A percentile compares a stretch with the other conserved stretches of the same genome.
These are phyloP conservation scores for Centroberyx gerrardi DNA, from an alignment of 2,797 vertebrate genomes.

Conservation along the genomic window DNA sequence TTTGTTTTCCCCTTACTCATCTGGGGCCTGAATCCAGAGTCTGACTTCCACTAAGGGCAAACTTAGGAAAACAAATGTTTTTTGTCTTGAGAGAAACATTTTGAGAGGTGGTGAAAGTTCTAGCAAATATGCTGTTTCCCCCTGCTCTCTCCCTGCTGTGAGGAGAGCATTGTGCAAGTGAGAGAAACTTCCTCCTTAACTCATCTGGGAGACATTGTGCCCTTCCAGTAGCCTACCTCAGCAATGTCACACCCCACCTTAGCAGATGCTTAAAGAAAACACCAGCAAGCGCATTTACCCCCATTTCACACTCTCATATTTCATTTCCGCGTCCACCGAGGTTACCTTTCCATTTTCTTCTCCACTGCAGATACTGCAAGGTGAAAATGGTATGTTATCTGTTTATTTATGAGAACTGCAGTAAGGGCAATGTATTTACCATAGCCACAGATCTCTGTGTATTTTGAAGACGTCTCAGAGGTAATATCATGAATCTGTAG, in stretches of 20 bases:
- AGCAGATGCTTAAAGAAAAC: conserved; percentile 84
- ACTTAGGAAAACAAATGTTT: conserved; percentile 41
- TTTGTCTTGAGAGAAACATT: conserved; percentile 35
- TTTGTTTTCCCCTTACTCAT: conserved; percentile 48
- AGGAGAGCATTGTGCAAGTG: conserved; percentile 47
- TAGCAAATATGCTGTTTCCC: conserved; percentile 49
- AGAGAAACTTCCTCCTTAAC: conserved; percentile 68
- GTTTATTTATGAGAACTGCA: conserved; percentile 75
- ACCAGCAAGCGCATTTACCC: conserved; percentile 81
- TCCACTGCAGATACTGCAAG: conserved; percentile 72
- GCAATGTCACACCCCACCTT: conserved; percentile 82
- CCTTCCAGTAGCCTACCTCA: conserved; percentile 81
- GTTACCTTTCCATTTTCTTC: conserved; percentile 74
- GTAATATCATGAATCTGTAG: conserved; percentile 75
- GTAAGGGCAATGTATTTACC: conserved; percentile 66
- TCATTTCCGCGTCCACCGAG: conserved; percentile 77
- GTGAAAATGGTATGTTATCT: conserved; percentile 75
- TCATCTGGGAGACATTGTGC: conserved; percentile 77
- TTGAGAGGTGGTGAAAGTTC: conserved; percentile 51
- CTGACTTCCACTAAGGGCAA: conserved; percentile 17
- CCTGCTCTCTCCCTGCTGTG: conserved; percentile 26
- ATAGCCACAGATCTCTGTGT: conserved; percentile 67
- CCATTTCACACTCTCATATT: conserved; percentile 83
- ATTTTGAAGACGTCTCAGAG: conserved; percentile 70
- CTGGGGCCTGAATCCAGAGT: conserved; percentile 8